Conservation (phyloP, 2,888 invertebrate genomes). For the Ectobius pallidus region DNA sequence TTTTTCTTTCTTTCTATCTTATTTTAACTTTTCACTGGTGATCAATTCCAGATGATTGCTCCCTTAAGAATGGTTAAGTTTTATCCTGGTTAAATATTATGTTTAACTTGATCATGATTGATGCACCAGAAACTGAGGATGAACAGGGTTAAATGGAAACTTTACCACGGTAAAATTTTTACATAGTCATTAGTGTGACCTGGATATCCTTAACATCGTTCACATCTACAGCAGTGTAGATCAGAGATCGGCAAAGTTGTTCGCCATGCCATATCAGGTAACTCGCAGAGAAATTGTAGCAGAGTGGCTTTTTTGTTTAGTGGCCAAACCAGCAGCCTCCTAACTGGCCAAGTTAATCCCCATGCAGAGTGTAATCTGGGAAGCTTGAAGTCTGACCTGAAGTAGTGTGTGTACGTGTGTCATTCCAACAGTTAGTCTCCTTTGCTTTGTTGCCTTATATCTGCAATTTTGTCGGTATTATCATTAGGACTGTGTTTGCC, state of each 20-base stretch:
- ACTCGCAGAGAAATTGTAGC: neutral
- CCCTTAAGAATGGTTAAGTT: too few relatives aligned
- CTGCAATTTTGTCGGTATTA: neutral
- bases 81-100: too few relatives aligned
- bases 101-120: too few relatives aligned
- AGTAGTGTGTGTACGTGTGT: conserved; percentile 1
- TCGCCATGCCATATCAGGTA: conserved; percentile 7
- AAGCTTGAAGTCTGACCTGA: neutral
- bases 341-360: neutral
- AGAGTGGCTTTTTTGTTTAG: neutral
- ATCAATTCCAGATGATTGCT: too few relatives aligned
- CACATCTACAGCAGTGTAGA: neutral
- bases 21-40: too few relatives aligned
- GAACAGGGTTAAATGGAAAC: too few relatives aligned
- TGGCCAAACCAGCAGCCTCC: neutral
- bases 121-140: too few relatives aligned
- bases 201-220: too few relatives aligned
- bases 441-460: neutral
- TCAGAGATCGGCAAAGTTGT: neutral
- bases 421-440: neutral
- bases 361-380: neutral
- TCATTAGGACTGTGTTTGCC: conserved; percentile 4
- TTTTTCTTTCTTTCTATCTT: too few relatives aligned
- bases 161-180: too few relatives aligned
- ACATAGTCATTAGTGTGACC: too few relatives aligned